Evolutionary conservation across 2,888 invertebrate species (phyloP), one percentile per base, ranked within the genome.

Genomic region (Iphiclides podalirius): DNA sequence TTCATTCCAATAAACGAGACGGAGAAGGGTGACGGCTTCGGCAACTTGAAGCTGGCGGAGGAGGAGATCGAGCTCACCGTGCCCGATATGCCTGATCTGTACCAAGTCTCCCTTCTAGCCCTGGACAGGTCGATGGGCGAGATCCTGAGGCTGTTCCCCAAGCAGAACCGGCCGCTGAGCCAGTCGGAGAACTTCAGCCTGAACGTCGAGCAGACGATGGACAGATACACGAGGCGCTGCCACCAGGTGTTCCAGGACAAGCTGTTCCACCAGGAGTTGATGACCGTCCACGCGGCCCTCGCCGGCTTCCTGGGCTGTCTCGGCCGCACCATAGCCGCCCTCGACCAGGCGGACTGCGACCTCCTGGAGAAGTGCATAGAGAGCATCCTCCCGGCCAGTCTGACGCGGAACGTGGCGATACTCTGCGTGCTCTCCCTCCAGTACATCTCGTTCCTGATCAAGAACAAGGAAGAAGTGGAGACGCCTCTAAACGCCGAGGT

Each of bases 241-340:
- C 89, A 88, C 37, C 85, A 88, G 70, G 87, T 89, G 0, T 89
- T 89, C 20, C 83, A 86, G 71, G 89, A 89, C 20, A 88, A 87
- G 59, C 52, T 85, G 1, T 89, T 89, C 54, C 84, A 87, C 52
- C 80, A 86, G 61, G 88, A 89, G 54, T 86, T 85, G 37, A 64
- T 76, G 13, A 79, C 71, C 0, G 59, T 87, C 1, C 89, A 89
- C 47, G 80, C 76, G 0, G 63, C 85, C 23, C 52, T 89, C 39
- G 69, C 67, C 0, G 84, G 84, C 1, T 83, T 79, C 43, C 59
- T 89, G 16, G 61, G 75, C 15, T 61, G 75, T 0, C 48, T 84
- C 1, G 64, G 79, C 31, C 67, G 73, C 53, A 72, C 86, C 6
- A 64, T 79, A 17, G 53, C 59, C 0, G 63, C 75, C 9, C 67